Evolutionary conservation across 2,888 invertebrate species (phyloP).

Genomic region (Neria commutata): DNA sequence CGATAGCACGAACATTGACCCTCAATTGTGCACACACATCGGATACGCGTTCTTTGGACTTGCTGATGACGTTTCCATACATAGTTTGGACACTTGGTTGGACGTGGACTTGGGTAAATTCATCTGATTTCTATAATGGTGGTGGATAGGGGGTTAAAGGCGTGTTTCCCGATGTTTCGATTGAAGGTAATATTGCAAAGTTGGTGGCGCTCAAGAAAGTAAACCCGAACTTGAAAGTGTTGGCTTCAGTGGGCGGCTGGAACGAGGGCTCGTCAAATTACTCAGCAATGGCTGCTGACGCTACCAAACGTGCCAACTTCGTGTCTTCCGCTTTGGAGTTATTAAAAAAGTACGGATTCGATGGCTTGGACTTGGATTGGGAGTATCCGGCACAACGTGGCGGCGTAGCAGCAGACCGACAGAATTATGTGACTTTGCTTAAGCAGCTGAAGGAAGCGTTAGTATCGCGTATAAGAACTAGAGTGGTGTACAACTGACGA

Average conservation of each 20-base stretch:
- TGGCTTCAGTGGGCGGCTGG: slow-evolving; percentile 90
- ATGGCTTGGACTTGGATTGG: slow-evolving; percentile 91
- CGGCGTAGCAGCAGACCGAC: not conserved
- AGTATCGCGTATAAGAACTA: not conserved
- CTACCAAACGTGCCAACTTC: slow-evolving; percentile 72
- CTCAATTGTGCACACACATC: not conserved
- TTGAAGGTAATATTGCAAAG: slow-evolving; percentile 6
- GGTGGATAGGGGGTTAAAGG: too few relatives aligned
- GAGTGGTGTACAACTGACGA: too few relatives aligned
- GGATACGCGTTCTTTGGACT: slow-evolving; percentile 4
- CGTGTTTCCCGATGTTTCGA: too few relatives aligned
- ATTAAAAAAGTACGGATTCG: slow-evolving; percentile 77
- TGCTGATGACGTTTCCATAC: not conserved
- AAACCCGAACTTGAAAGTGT: slow-evolving; percentile 65
- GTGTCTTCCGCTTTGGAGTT: slow-evolving; percentile 75
- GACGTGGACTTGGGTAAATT: not conserved
- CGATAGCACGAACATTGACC: not conserved
- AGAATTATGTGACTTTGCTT: slow-evolving; percentile 1
- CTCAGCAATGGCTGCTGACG: slow-evolving; percentile 76
- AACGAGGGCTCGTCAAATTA: slow-evolving; percentile 89
- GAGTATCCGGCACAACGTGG: slow-evolving; percentile 75
- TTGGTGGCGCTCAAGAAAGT: slow-evolving; percentile 19
- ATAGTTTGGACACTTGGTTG: not conserved
- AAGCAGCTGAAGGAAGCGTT: not conserved
- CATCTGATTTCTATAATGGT: not conserved